Percentiles rank a stretch among this genome's conserved stretches.
Conservation (phyloP, 2,888 invertebrate species). For the Parochlus steinenii region DNA sequence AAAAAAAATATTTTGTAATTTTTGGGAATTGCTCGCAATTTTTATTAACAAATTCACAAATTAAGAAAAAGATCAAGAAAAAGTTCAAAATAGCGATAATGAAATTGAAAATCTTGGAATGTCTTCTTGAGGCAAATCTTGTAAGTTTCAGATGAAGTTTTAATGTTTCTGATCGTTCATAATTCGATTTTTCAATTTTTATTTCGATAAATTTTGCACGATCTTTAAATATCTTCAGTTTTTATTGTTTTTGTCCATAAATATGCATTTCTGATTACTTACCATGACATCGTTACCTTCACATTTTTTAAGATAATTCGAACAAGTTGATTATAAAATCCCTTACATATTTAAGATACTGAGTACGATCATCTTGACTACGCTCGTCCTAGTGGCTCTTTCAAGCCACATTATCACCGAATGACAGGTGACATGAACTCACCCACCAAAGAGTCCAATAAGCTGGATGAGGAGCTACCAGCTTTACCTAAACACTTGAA, state of each 20-base stretch:
- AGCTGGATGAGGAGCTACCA: constrained; percentile 6
- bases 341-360: constrained; percentile 47
- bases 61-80: background rate
- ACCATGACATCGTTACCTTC: too few relatives aligned
- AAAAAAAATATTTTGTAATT: constrained; percentile 5
- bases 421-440: constrained; percentile 42
- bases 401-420: constrained; percentile 71
- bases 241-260: constrained; percentile 18
- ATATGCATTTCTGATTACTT: too few relatives aligned
- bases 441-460: constrained; percentile 6
- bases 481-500: constrained; percentile 9
- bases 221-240: background rate
- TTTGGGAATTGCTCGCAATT: constrained; percentile 11
- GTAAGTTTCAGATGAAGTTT: too few relatives aligned
- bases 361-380: constrained; percentile 82
- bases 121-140: background rate
- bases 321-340: too few relatives aligned
- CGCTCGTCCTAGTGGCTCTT: constrained; percentile 62
- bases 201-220: background rate
- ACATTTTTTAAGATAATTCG: too few relatives aligned
- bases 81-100: background rate
- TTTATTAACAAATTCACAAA: background rate
- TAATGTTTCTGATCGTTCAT: background rate
- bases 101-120: background rate
- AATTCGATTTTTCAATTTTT: constrained; percentile 1